Conservation (phyloP, 1,140 invertebrate genomes). For the Megathymus violae region DNA sequence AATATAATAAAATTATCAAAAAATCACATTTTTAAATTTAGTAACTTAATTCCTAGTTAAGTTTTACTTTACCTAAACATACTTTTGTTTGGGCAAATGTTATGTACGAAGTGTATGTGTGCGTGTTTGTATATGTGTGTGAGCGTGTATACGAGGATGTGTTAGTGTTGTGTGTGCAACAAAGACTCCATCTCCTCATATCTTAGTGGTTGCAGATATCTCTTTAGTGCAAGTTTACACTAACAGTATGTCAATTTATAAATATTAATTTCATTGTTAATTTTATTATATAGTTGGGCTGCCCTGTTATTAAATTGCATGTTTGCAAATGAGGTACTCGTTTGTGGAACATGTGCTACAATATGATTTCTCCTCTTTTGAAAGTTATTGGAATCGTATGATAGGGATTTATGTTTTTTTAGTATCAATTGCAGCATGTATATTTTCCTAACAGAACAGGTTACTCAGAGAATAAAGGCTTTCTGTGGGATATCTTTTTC, state of each 20-base stretch:
- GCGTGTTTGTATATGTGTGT: too few relatives aligned
- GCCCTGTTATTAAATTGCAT: neutral
- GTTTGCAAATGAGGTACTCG: neutral
- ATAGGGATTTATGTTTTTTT: slow-evolving; percentile 13
- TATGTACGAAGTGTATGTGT: too few relatives aligned
- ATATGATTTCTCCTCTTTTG: slow-evolving; percentile 6
- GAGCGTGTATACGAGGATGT: too few relatives aligned
- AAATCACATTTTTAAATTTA: too few relatives aligned
- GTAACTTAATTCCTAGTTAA: too few relatives aligned
- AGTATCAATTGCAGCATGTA: neutral
- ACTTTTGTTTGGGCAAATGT: too few relatives aligned
- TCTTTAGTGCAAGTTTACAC: slow-evolving; percentile 4
- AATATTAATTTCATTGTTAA: neutral
- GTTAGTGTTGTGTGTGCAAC: too few relatives aligned
- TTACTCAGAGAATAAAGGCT: slow-evolving; percentile 1
- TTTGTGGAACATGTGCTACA: slow-evolving; percentile 2
- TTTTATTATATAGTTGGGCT: slow-evolving; percentile 9
- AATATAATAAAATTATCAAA: too few relatives aligned
- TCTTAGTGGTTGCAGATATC: neutral
- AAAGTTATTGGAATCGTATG: neutral
- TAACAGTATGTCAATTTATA: neutral
- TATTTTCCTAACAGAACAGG: neutral
- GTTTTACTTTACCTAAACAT: too few relatives aligned
- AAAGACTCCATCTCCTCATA: slow-evolving; percentile 8
- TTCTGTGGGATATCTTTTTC: slow-evolving; percentile 1